Percentiles rank a stretch among this genome's conserved stretches.
phyloP scores from a whole-genome alignment of 2,888 invertebrate genomes.

The Heliconius charithonia region DNA sequence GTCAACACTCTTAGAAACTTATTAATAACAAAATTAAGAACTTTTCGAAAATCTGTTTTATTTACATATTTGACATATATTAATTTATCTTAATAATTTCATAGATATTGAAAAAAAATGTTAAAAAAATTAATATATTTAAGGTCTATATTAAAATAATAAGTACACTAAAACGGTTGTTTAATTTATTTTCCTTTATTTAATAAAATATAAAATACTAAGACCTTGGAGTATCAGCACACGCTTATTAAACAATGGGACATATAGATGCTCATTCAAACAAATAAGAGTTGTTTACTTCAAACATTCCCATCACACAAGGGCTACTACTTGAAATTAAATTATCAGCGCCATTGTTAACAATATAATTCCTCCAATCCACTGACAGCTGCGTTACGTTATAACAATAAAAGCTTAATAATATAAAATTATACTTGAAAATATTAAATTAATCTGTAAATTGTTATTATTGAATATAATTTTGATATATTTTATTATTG shows the following conservation, averaged over 20 bases:
- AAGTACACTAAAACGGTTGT: not conserved
- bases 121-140: too few relatives aligned
- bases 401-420: conserved; percentile 14
- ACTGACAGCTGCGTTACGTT: conserved; percentile 12
- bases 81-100: not conserved
- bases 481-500: too few relatives aligned
- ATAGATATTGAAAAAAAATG: too few relatives aligned
- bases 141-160: not conserved
- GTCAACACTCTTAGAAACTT: not conserved
- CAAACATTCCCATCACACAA: not conserved
- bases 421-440: conserved; percentile 5
- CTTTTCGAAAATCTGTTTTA: not conserved
- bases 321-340: not conserved
- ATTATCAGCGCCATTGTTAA: conserved; percentile 28
- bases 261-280: too few relatives aligned
- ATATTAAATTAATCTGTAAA: not conserved
- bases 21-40: conserved; percentile 15
- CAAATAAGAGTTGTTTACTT: too few relatives aligned
- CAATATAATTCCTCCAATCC: conserved; percentile 14
- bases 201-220: not conserved
- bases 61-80: not conserved
- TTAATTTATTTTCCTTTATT: not conserved
- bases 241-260: too few relatives aligned
- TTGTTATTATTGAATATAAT: not conserved
- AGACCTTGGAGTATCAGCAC: too few relatives aligned